Evolutionary conservation across 2,113 vertebrate species (phyloP).

Genomic region (Microtus ochrogaster): DNA sequence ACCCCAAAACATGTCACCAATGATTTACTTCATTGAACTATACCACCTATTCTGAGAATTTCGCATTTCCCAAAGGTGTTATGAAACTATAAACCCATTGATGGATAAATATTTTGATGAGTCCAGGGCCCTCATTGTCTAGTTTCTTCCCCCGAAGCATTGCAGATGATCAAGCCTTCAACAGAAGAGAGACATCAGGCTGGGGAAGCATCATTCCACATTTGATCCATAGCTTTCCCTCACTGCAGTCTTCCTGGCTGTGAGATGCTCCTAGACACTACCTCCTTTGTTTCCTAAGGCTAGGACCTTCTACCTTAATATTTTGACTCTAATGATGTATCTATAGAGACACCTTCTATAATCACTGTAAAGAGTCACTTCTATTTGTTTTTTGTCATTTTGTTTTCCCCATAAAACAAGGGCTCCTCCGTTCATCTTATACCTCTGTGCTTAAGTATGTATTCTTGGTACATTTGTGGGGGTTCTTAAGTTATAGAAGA

Average conservation of each 20-base stretch:
- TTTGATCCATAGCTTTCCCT: background rate
- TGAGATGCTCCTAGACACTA: background rate
- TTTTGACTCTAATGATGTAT: background rate
- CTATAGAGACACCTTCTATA: background rate
- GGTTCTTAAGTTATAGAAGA: background rate
- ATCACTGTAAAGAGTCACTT: background rate
- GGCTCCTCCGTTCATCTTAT: background rate
- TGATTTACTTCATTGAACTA: too few species aligned
- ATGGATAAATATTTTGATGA: background rate
- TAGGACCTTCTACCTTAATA: background rate
- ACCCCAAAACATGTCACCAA: too few species aligned
- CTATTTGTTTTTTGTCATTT: background rate
- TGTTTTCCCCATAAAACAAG: background rate
- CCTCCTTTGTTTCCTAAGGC: background rate
- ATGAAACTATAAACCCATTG: background rate
- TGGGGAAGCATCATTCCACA: background rate
- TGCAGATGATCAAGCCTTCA: too few species aligned
- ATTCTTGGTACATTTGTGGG: background rate
- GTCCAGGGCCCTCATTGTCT: background rate
- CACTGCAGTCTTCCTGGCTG: background rate
- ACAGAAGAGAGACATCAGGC: fast-evolving
- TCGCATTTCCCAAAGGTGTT: background rate
- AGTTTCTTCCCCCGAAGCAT: background rate
- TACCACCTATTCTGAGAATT: background rate
- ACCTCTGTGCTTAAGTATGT: background rate